Evolutionary conservation across 1,140 invertebrate genomes (phyloP), one percentile per base, ranked within the genome.

Genomic region (Penaeus vannamei): DNA sequence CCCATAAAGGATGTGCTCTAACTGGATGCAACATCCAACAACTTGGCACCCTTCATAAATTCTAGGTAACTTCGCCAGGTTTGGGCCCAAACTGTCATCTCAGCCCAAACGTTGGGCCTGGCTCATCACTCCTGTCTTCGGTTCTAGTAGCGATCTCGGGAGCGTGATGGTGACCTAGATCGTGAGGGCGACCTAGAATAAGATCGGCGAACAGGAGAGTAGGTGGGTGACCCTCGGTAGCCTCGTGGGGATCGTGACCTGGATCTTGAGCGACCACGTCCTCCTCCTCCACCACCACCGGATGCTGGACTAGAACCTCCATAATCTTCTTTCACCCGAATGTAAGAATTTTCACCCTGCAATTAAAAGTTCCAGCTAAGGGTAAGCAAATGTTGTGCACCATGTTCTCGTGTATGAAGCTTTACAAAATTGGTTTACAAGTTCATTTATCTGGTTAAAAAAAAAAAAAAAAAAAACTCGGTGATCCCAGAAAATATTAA

Each of bases 291-390:
- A 62, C 79, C 86, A 92, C 95, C 95, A 53, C 95, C 94, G 19
- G 95, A 94, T 85, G 95, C 94, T 19, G 96, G 94, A 80, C 95
- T 95, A 91, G 95, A 94, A 89, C 96, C 95, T 23, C 96, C 95
- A 92, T 96, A 96, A 93, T 99, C 98, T 94, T 99, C 98, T 92
- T 98, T 98, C 26, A 99, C 97, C 82, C 98, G 94, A 91, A 99
- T 98, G 93, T 99, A 99, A 19, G 98, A 95, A 69, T 97, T 97
- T 94, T 99, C 98, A 89, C 98, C 98, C 98, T 99, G 92, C 60
- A 94, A 93, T 92, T 92, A 87, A 91, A 91, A 90, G 42, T 32
- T 76, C 53, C 66, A 10, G 17, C 36, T 36, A 23, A 66, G 23
- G 10, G 32, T 72, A 29, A 32, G 26, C 23, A 84, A 90, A 87